Base-by-base conservation (phyloP, 2,888 invertebrate genomes). In the Brachyopa scutellaris region DNA sequence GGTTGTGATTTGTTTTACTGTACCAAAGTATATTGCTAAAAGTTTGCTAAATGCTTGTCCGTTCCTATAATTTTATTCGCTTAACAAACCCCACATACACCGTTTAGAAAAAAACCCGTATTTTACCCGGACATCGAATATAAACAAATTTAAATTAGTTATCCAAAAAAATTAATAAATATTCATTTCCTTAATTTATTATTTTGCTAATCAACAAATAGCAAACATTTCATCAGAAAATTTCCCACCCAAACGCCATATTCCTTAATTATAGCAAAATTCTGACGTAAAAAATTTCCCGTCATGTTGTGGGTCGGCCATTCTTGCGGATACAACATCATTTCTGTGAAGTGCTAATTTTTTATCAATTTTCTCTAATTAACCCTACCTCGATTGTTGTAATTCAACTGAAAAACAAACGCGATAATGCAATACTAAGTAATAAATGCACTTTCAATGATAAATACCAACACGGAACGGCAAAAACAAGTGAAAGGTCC, bases 311-410 rank as follows among this genome's bases (percentile, higher is more conserved):
- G 92, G 92, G 93, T 93, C 93, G 92, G 93, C 93, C 93, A 93
- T 94, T 93, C 93, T 92, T 92, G 92, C 92, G 92, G 93, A 92
- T 90, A 92, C 91, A 93, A 93, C 93, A 93, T 93, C 92, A 92
- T 92, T 91, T 92, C 90, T 91, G 92, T 92, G 92, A 92, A 90
- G 90, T 92, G 86, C 92, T 91, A 90, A 91, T 91, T 90, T 90
- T 90, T 89, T 88, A 90, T 86, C 85, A 87, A 85, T 88, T 90
- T 86, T 89, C 89, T 87, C 87, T 87, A 89, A 89, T 87, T 88
- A 91, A 92, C 92, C 90, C 91, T 88, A 88, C 85, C 90, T 88
- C 89, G 91, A 85, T 82, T 61, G 53, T 53, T 69, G 40, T 36
- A 82, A 82, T 82, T 82, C 61, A 61, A 72, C 72, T 77, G 47